Percentiles rank a stretch among this genome's conserved stretches.
These are phyloP conservation scores for Bombus turneri DNA, from an alignment of 1,140 invertebrate genomes.

Conservation along the genomic window DNA sequence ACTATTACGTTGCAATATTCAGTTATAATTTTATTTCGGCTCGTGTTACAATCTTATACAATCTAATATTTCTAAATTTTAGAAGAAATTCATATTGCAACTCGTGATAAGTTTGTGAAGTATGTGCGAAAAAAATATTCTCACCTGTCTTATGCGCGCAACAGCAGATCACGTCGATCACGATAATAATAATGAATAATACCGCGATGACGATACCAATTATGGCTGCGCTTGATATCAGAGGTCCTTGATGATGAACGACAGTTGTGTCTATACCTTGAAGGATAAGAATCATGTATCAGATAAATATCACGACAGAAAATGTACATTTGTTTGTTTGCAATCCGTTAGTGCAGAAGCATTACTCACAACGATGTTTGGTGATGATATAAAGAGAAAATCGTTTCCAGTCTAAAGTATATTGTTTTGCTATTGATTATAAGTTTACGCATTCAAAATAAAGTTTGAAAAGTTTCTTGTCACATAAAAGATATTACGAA, in stretches of 20 bases:
- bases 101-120: too few species aligned
- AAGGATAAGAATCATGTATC: slow-evolving; percentile 64
- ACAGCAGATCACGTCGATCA: slow-evolving; percentile 90
- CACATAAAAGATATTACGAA: not conserved
- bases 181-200: slow-evolving; percentile 88
- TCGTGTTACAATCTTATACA: not conserved
- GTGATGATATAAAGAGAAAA: slow-evolving; percentile 68
- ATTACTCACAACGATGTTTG: slow-evolving; percentile 78
- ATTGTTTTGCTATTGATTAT: not conserved
- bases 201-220: slow-evolving; percentile 90
- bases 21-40: not conserved
- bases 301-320: not conserved
- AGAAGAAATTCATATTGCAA: not conserved
- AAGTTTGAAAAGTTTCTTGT: not conserved
- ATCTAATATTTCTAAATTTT: not conserved
- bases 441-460: too few species aligned
- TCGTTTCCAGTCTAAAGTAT: not conserved
- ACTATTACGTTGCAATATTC: not conserved
- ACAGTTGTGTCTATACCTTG: slow-evolving; percentile 85
- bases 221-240: slow-evolving; percentile 89
- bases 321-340: slow-evolving; percentile 31
- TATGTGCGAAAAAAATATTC: not conserved
- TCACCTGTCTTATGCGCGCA: slow-evolving; percentile 85
- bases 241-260: slow-evolving; percentile 83
- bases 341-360: slow-evolving; percentile 81